These are phyloP conservation scores for Sarcophaga peregrina DNA, from an alignment of 1,140 invertebrate genomes.

Conservation along the genomic window DNA sequence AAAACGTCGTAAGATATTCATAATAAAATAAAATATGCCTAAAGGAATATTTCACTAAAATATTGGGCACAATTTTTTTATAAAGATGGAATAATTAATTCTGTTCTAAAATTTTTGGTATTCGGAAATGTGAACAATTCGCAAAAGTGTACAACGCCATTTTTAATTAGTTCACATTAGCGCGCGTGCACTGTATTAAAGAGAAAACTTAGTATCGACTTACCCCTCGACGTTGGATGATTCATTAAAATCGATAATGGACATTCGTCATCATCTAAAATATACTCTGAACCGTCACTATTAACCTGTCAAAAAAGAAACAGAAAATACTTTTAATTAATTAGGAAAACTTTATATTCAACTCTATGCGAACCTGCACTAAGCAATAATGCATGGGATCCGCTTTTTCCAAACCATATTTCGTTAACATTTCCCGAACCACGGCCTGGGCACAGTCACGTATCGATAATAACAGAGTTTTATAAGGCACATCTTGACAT, in stretches of 20 bases:
- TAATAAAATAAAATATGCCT: too few species aligned
- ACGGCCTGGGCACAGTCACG: constrained; percentile 91
- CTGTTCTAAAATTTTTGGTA: too few species aligned
- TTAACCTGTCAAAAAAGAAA: constrained; percentile 72
- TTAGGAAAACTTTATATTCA: constrained; percentile 5
- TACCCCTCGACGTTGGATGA: constrained; percentile 84
- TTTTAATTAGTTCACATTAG: too few species aligned
- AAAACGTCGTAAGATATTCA: too few species aligned
- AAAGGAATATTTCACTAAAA: too few species aligned
- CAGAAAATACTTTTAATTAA: constrained; percentile 16
- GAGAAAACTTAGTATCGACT: constrained; percentile 63
- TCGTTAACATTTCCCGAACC: constrained; percentile 95
- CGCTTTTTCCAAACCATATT: constrained; percentile 91
- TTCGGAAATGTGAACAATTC: too few species aligned
- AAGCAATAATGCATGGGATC: constrained; percentile 94
- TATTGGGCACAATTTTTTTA: too few species aligned
- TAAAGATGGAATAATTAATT: too few species aligned
- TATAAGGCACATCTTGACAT: constrained; percentile 97
- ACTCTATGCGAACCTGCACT: constrained; percentile 79
- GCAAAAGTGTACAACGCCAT: too few species aligned
- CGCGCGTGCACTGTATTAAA: too few species aligned
- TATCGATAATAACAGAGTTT: constrained; percentile 94
- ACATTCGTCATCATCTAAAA: constrained; percentile 97
- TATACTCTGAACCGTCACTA: constrained; percentile 83
- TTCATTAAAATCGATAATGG: constrained; percentile 95